Evolutionary conservation across 92 coral and sea anemone species (phyloP), one percentile per base, ranked within the genome.

Genomic region (Phenganax marumi): DNA sequence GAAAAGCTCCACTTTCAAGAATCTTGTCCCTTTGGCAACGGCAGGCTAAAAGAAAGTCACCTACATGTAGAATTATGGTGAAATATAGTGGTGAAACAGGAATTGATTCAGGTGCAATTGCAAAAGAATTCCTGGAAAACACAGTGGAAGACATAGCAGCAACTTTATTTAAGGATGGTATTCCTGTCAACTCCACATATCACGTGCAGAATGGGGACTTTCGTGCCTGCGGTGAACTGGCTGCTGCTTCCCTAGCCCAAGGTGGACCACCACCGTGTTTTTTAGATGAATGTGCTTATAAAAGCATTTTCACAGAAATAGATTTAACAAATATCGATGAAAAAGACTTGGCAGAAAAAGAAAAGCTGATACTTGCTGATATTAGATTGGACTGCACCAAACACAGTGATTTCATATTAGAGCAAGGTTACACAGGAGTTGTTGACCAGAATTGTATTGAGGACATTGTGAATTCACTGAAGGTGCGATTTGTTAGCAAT

Each of bases 251-350:
- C 48, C 62, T 81, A 46, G 63, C 54, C 43, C 83, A 72, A 54
- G 70, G 55, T 50, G 81, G 79, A 65, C 63, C 53, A 39, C 51
- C 75, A 24, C 78, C 66, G n/a, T 81, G 78, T 21, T n/a, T n/a
- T 71, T 52, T 70, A 50, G 78, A 70, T 48, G 68, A 63, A 19
- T 84, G 77, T 58, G 48, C 74, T 50, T 76, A 62, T 46, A 47
- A 66, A 2, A 52, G 75, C 68, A 75, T 80, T 58, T 79, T 78
- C 62, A 54, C 76, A 58, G 88, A 89, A 63, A 52, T 86, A 50
- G 90, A 89, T 84, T 86, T 86, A 88, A 80, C 80, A 85, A 58
- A 75, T 49, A 84, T 86, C 56, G 75, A 80, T 39, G 69, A 54
- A 78, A 74, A 70, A 70, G 75, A 70, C 51, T 48, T 70, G 75